Percentiles rank a stretch among this genome's conserved stretches.
phyloP scores from a whole-genome alignment of 2,113 vertebrate genomes.

The Cryptomyrus ogoouensis region DNA sequence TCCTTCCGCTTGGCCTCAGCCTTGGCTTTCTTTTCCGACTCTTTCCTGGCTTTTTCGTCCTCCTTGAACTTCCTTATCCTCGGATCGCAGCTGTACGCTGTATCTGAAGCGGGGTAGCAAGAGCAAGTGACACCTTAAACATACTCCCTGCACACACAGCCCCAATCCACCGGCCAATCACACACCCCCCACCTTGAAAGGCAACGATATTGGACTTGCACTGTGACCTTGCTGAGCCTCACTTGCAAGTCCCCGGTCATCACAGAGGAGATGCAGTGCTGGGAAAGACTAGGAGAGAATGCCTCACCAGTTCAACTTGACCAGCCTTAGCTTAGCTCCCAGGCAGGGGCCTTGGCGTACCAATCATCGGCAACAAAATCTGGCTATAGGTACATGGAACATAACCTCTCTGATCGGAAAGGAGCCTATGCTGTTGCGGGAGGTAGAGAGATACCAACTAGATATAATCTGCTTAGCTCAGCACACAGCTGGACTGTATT shows the following conservation, averaged over 20 bases:
- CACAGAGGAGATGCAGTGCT: background rate
- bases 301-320: background rate
- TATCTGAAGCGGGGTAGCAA: constrained; percentile 62
- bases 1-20: constrained; percentile 89
- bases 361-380: background rate
- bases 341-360: background rate
- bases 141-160: background rate
- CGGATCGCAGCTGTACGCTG: constrained; percentile 88
- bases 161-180: background rate
- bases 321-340: background rate
- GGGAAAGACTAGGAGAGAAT: background rate
- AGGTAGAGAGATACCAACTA: background rate
- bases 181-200: background rate
- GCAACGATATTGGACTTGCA: background rate
- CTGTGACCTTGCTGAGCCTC: background rate
- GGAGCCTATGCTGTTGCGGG: too few relatives aligned
- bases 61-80: constrained; percentile 98
- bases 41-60: constrained; percentile 93
- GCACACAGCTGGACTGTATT: too few relatives aligned
- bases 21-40: constrained; percentile 96
- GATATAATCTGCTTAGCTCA: too few relatives aligned
- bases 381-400: background rate
- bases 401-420: too few relatives aligned
- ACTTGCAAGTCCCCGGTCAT: background rate
- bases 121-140: background rate